Evolutionary conservation across 2,113 vertebrate species (phyloP).

Genomic region (Fregata magnificens): DNA sequence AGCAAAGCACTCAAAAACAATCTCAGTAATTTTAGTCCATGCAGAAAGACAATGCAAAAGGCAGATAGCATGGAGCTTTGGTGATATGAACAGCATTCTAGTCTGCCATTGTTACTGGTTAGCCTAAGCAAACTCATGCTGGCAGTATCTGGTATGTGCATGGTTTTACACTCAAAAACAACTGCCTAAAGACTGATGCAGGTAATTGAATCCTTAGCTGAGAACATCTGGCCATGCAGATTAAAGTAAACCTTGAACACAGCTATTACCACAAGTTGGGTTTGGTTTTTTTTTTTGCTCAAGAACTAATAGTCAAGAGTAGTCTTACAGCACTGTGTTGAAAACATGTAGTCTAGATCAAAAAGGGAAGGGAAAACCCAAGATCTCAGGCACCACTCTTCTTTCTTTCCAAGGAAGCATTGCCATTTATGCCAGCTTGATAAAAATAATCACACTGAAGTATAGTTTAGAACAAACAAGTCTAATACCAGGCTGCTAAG

Average conservation of each 20-base stretch:
- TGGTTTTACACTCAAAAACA: not conserved
- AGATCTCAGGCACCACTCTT: not conserved
- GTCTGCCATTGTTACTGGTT: not conserved
- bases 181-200: not conserved
- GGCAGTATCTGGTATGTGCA: not conserved
- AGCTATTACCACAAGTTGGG: not conserved
- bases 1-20: not conserved
- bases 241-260: not conserved
- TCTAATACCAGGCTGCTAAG: not conserved
- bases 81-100: not conserved
- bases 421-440: not conserved
- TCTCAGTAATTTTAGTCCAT: not conserved
- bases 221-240: not conserved
- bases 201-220: not conserved
- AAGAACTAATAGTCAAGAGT: not conserved
- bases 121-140: not conserved
- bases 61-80: fast-evolving
- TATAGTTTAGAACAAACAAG: not conserved
- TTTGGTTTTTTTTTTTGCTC: not conserved
- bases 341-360: not conserved
- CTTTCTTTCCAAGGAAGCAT: not conserved
- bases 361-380: not conserved
- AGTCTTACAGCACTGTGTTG: not conserved
- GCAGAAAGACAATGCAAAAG: not conserved
- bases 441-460: not conserved